Base-by-base conservation (phyloP, 2,113 vertebrate genomes). In the Amphilophus citrinellus region DNA sequence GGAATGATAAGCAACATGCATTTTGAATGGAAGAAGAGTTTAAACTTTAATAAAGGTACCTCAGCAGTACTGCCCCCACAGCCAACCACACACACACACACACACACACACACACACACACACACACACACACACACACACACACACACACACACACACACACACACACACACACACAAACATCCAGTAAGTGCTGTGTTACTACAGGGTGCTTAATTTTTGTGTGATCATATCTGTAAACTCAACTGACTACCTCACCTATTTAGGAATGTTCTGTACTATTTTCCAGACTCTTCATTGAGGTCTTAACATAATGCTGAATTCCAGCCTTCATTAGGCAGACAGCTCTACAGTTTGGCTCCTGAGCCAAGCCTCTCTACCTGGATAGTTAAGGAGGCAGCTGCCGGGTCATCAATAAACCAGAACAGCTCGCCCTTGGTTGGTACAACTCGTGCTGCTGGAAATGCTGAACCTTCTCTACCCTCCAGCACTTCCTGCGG, bases 341-440 rank as follows among this genome's bases (percentile, higher is more conserved):
- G 22, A 44, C 39, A 22, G 22, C 37, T 22, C 84, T 91, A 96
- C 37, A 96, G 94, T 86, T 93, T 95, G 76, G 90, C 93, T 44
- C 91, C 95, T 63, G 94, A 86, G 20, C 95, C 91, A n/a, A 92
- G 96, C 83, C 96, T 96, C 92, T 98, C 97, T 1, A 97, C 95
- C 61, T 95, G 95, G 61, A 96, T 80, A 0, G 95, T 96, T 79
- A 98, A 90, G 13, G 96, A 95, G 14, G 94, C 91, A 1, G 97
- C 97, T 0, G 98, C 97, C 0, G 97, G 88, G 68, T 98, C 97
- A 9, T 98, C 98, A 44, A 98, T 88, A 83, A 98, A 95, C 98
- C 98, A 99, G 80, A 96, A 94, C n/a, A 99, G 95, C 78, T 96
- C 95, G 15, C 98, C 97, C 0, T 95, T 92, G 57, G 77, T 89